Base-by-base conservation (phyloP, 2,888 invertebrate genomes). In the Ectemnius continuus region DNA sequence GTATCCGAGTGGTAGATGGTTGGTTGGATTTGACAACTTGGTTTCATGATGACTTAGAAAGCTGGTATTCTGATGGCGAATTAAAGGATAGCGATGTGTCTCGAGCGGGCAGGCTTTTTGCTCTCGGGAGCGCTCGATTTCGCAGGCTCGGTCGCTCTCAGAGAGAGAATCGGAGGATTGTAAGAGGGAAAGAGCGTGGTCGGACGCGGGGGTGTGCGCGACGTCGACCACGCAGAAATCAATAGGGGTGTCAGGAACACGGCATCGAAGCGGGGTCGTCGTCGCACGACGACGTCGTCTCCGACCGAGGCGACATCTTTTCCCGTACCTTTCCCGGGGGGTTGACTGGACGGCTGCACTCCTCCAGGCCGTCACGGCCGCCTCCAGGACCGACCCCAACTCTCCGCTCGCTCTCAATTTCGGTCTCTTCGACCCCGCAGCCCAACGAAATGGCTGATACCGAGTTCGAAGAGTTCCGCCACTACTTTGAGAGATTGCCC, bases 401-500 rank as follows among this genome's bases (percentile, higher is more conserved):
- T 23, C 3, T 20, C 64, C 47, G 20, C 28, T 61, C 36, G 36
- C 11, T 36, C 11, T 36, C 36, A 6, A 5, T 8, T 11, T 11
- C 36, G 36, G 8, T 52, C 16, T 14, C 5, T 52, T 52, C 16
- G 1, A 4, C 52, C 52, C 52, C 52, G 52, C 4, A 23, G 36
- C 36, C 36, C 8, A 67, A 36, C 76, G 86, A 81, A 92, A 97
- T 97, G 97, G 97, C 97, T 88, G 97, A 97, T 93, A 95, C 95
- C 91, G 97, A 97, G 92, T 97, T 96, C 92, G 97, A 97, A 92
- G 96, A 97, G 93, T 97, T 97, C 93, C 95, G 95, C 88, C 95
- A 95, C 88, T 95, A 95, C 91, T 97, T 96, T 91, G 96, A 97
- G 88, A 94, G 94, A 92, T 92, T 96, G 91, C 95, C 96, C 74